phyloP scores from a whole-genome alignment of 2,113 vertebrate species.

The Lampris incognitus region DNA sequence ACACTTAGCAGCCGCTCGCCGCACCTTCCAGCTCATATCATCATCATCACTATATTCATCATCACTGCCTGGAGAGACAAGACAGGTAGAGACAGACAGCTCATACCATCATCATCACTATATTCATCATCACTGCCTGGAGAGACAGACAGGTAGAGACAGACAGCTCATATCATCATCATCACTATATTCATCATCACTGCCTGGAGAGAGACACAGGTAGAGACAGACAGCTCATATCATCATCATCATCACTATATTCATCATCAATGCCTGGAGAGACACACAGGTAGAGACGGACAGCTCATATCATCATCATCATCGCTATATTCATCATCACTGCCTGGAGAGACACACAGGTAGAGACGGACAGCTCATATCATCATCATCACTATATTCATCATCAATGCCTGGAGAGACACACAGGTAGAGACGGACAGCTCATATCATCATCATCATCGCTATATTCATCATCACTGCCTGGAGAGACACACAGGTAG shows the following conservation, averaged over 20 bases:
- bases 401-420: too few relatives aligned
- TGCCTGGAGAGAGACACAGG: background rate
- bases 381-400: too few relatives aligned
- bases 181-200: too few relatives aligned
- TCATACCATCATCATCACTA: background rate
- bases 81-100: background rate
- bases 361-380: background rate
- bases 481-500: constrained; percentile 56
- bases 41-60: constrained; percentile 99
- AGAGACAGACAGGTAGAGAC: background rate
- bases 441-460: constrained; percentile 92
- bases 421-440: background rate
- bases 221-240: constrained; percentile 81
- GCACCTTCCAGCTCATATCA: constrained; percentile 99
- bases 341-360: background rate
- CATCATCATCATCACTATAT: constrained; percentile 90
- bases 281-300: background rate
- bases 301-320: background rate
- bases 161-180: too few relatives aligned
- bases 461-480: constrained; percentile 93
- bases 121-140: background rate
- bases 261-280: constrained; percentile 89
- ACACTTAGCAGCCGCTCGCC: constrained; percentile 95
- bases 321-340: background rate
- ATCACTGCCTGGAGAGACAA: constrained; percentile 87